Conservation (phyloP, 1,140 invertebrate species). For the Zaprionus capensis region DNA sequence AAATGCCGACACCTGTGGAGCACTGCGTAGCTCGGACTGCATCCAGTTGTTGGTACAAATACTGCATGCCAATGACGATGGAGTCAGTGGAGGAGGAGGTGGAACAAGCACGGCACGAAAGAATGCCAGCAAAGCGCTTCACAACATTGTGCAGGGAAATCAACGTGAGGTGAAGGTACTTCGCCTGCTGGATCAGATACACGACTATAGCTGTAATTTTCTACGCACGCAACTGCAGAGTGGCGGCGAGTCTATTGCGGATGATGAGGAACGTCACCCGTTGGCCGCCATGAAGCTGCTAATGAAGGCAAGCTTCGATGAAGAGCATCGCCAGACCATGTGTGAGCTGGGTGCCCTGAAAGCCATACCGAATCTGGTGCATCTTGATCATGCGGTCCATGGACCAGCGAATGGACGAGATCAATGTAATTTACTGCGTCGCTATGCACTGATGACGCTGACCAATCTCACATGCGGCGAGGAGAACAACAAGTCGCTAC, state of each 20-base stretch:
- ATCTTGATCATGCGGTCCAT: slow-evolving; percentile 93
- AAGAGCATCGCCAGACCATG: slow-evolving; percentile 97
- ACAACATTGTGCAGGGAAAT: slow-evolving; percentile 96
- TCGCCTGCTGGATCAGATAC: slow-evolving; percentile 91
- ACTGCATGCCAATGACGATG: slow-evolving; percentile 89
- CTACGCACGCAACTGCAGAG: slow-evolving; percentile 86
- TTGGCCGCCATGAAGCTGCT: slow-evolving; percentile 93
- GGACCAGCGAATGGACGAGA: slow-evolving; percentile 90
- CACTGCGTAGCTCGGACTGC: slow-evolving; percentile 96
- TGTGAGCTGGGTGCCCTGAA: slow-evolving; percentile 96
- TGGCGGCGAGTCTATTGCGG: slow-evolving; percentile 86
- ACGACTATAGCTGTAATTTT: slow-evolving; percentile 89
- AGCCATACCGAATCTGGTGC: slow-evolving; percentile 94
- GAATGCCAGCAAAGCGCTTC: slow-evolving; percentile 91
- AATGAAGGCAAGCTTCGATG: slow-evolving; percentile 98
- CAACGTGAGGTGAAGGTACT: slow-evolving; percentile 94
- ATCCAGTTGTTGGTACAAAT: slow-evolving; percentile 96
- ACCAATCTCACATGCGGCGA: slow-evolving; percentile 99
- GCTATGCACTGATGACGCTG: slow-evolving; percentile 98
- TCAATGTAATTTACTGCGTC: slow-evolving; percentile 93
- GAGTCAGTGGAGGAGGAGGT: slow-evolving; percentile 11
- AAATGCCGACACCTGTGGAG: slow-evolving; percentile 94
- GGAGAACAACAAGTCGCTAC: slow-evolving; percentile 96
- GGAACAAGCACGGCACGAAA: slow-evolving; percentile 85
- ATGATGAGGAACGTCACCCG: slow-evolving; percentile 92